phyloP scores from a whole-genome alignment of 2,113 vertebrate species.

The Saccopteryx leptura region DNA sequence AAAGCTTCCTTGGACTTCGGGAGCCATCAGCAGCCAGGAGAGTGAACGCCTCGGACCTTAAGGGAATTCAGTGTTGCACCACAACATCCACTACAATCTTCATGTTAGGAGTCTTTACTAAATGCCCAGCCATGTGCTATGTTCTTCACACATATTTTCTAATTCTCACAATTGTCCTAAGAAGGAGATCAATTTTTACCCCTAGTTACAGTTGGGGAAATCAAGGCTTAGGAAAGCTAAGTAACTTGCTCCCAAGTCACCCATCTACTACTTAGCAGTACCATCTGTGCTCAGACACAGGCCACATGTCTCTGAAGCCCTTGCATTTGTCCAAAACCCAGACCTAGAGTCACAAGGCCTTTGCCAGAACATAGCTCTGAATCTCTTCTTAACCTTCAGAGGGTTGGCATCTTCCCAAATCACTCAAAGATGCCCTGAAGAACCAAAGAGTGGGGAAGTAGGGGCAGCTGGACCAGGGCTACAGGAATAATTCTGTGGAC shows the following conservation, averaged over 20 bases:
- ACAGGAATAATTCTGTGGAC: not conserved
- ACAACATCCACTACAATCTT: not conserved
- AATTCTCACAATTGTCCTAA: not conserved
- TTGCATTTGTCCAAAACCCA: not conserved
- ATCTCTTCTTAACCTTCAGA: not conserved
- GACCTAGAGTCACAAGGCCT: not conserved
- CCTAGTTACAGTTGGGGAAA: not conserved
- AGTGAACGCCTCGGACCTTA: not conserved
- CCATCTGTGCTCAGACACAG: not conserved
- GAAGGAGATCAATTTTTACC: not conserved
- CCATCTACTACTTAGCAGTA: not conserved
- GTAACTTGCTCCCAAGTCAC: not conserved
- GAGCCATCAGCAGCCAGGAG: not conserved
- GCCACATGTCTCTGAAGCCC: not conserved
- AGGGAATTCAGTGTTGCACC: not conserved
- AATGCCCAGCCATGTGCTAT: not conserved
- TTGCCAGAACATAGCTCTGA: not conserved
- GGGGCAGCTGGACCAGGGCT: not conserved
- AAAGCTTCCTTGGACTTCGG: not conserved
- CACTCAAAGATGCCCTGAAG: not conserved
- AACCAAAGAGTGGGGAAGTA: not conserved
- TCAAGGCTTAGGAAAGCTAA: not conserved
- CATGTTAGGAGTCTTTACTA: not conserved
- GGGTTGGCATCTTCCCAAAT: not conserved
- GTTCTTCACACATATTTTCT: not conserved